These are phyloP conservation scores for Aphidoletes aphidimyza DNA, from an alignment of 2,888 invertebrate genomes.

Conservation along the genomic window DNA sequence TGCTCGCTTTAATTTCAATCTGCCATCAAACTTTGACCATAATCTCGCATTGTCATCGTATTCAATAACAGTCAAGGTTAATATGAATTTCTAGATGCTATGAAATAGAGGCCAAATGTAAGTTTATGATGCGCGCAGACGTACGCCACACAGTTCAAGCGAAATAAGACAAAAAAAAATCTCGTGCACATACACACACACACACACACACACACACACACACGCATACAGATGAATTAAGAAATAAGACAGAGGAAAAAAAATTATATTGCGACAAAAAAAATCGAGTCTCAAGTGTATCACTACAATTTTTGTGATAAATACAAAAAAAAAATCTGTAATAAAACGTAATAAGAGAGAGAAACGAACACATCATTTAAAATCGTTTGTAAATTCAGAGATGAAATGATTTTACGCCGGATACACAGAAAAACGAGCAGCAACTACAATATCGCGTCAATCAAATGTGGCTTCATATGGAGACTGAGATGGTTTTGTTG, in stretches of 20 bases:
- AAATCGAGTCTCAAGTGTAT: neutral
- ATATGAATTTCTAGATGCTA: conserved; percentile 14
- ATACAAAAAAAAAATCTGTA: neutral
- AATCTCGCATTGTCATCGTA: conserved; percentile 49
- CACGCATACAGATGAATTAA: neutral
- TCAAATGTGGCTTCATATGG: too few relatives aligned
- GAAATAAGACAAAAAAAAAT: neutral
- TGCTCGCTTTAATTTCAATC: conserved; percentile 42
- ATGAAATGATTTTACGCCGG: conserved; percentile 25
- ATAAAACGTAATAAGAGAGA: neutral
- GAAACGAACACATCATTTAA: neutral
- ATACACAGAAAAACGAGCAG: neutral
- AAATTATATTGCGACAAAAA: conserved; percentile 19
- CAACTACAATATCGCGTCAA: too few relatives aligned
- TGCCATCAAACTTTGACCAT: conserved; percentile 43
- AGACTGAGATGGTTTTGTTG: too few relatives aligned
- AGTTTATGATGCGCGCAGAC: neutral
- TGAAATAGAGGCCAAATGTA: conserved; percentile 3
- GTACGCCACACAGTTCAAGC: too few relatives aligned
- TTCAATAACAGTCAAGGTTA: conserved; percentile 49
- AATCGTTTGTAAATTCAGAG: conserved; percentile 1
- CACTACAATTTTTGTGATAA: conserved; percentile 7
- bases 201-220: too few relatives aligned
- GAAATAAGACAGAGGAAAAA: neutral
- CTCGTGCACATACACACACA: too few relatives aligned